A percentile compares a stretch with the other conserved stretches of the same genome.
phyloP scores from a whole-genome alignment of 2,888 invertebrate species.

The Micoletzkya japonica region DNA sequence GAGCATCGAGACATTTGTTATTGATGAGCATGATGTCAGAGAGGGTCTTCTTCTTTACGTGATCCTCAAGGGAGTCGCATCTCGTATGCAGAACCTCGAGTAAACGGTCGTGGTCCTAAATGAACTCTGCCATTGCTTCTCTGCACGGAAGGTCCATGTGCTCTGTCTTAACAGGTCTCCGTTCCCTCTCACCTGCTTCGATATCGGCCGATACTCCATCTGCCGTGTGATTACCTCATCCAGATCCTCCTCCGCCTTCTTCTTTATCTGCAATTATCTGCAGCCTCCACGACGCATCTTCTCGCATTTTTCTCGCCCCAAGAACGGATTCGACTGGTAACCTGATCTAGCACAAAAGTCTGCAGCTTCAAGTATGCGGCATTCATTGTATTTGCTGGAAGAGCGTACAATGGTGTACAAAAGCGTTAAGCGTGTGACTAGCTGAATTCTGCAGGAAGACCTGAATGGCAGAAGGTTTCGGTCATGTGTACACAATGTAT shows the following conservation, averaged over 20 bases:
- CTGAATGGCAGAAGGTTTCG: too few relatives aligned
- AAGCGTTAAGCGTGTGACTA: too few relatives aligned
- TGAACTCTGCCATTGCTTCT: not conserved
- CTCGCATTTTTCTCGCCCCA: too few relatives aligned
- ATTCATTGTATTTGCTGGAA: too few relatives aligned
- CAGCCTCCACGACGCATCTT: too few relatives aligned
- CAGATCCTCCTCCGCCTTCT: not conserved
- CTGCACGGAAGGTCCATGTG: not conserved
- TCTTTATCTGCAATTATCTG: not conserved
- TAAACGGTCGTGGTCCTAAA: conserved; percentile 15
- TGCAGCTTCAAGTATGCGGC: too few relatives aligned
- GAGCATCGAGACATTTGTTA: conserved; percentile 26
- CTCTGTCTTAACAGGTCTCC: not conserved
- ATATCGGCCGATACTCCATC: conserved; percentile 15
- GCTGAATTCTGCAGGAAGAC: too few relatives aligned
- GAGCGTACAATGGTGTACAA: too few relatives aligned
- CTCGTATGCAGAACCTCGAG: not conserved
- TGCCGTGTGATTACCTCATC: conserved; percentile 4
- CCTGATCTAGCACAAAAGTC: too few relatives aligned
- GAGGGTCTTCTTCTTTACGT: conserved; percentile 22
- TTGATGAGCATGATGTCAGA: conserved; percentile 27
- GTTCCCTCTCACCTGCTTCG: conserved; percentile 1
- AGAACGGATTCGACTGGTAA: too few relatives aligned
- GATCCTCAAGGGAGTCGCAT: not conserved
- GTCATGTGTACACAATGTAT: too few relatives aligned